These are phyloP conservation scores for Colius striatus DNA, from an alignment of 2,113 vertebrate genomes.

Conservation along the genomic window DNA sequence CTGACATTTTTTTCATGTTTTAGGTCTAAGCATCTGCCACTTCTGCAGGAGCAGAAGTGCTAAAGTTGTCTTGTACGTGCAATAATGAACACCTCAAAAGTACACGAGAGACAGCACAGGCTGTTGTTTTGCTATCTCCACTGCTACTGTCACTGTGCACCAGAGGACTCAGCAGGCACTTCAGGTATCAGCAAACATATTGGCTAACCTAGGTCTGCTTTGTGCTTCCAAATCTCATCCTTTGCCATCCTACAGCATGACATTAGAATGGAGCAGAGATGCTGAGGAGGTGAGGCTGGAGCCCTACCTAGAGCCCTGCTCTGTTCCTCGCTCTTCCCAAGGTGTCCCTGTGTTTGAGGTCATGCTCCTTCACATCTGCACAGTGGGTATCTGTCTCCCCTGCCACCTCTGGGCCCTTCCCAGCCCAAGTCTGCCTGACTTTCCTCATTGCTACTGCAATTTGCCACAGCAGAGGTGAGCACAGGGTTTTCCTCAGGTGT, in stretches of 20 bases:
- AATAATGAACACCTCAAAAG: background rate
- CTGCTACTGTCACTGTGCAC: background rate
- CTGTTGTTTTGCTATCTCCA: background rate
- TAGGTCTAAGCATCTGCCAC: background rate
- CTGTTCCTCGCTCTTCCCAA: constrained; percentile 18
- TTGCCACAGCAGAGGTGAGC: background rate
- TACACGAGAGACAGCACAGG: background rate
- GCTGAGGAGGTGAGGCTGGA: background rate
- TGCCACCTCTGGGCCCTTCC: background rate
- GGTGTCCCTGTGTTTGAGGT: background rate
- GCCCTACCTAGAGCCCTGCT: constrained; percentile 44
- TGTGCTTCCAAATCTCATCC: too few species aligned
- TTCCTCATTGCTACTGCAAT: too few species aligned
- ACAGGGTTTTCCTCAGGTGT: accelerated
- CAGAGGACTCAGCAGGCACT: background rate
- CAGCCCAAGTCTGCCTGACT: background rate
- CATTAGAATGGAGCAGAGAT: background rate
- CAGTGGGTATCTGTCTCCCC: background rate
- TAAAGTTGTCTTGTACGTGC: background rate
- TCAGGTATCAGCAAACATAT: accelerated
- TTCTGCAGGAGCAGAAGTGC: background rate
- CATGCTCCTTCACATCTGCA: background rate
- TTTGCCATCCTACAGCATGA: accelerated
- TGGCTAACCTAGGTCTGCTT: background rate
- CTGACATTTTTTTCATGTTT: background rate